A percentile compares a stretch with the other conserved stretches of the same genome.
phyloP scores from a whole-genome alignment of 2,888 invertebrate genomes.

The Hydroisotoma schaefferi region DNA sequence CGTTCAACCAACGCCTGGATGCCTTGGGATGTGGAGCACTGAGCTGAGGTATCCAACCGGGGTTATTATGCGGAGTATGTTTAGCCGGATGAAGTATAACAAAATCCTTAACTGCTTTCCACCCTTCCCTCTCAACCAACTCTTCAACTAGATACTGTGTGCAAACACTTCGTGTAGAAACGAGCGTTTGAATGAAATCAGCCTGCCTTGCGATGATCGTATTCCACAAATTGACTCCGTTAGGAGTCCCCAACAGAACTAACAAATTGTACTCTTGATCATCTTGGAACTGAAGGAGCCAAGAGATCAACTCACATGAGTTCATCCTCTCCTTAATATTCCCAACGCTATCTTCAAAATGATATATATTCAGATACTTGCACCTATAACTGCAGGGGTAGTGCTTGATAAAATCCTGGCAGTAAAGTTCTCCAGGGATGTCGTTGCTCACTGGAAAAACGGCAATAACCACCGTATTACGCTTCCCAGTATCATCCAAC shows the following conservation, averaged over 20 bases:
- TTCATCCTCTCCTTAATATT: not conserved
- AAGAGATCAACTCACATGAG: not conserved
- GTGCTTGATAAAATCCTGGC: slow-evolving; percentile 24
- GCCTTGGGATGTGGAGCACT: slow-evolving; percentile 19
- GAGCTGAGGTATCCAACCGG: not conserved
- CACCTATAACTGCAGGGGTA: not conserved
- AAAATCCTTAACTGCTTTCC: slow-evolving; percentile 9
- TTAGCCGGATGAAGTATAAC: slow-evolving; percentile 12
- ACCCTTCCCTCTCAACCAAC: slow-evolving; percentile 7
- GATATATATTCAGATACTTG: not conserved
- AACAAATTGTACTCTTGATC: not conserved
- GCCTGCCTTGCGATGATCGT: slow-evolving; percentile 13
- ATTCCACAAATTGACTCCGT: slow-evolving; percentile 19
- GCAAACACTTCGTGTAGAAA: slow-evolving; percentile 5
- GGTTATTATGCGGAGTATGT: not conserved
- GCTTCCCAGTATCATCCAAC: not conserved
- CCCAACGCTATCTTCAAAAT: not conserved
- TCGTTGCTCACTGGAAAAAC: slow-evolving; percentile 19
- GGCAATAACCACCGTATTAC: not conserved
- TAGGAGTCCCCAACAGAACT: slow-evolving; percentile 2
- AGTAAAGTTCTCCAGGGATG: slow-evolving; percentile 30
- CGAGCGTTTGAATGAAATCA: slow-evolving; percentile 24
- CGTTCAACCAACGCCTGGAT: slow-evolving; percentile 19
- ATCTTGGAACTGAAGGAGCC: not conserved
- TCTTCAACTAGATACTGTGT: slow-evolving; percentile 4